phyloP scores from a whole-genome alignment of 2,888 invertebrate species.

The Torymus texanus region DNA sequence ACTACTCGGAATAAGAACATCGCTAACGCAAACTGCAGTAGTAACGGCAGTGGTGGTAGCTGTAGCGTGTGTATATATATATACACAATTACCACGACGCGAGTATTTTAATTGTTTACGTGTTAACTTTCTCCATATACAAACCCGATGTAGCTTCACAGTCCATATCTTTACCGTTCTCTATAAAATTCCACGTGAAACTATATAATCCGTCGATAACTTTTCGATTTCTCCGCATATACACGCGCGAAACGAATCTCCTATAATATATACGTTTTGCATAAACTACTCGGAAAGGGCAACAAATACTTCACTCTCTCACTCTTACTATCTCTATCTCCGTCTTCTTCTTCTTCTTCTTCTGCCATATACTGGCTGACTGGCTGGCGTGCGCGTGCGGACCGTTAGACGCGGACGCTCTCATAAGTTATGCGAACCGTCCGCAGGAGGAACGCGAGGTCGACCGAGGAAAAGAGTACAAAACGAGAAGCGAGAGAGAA shows the following conservation, averaged over 20 bases:
- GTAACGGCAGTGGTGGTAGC: neutral
- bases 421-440: conserved; percentile 23
- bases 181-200: conserved; percentile 3
- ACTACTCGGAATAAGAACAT: too few relatives aligned
- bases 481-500: too few relatives aligned
- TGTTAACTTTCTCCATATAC: neutral
- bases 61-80: neutral
- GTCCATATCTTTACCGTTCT: conserved; percentile 21
- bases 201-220: too few relatives aligned
- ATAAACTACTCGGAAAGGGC: too few relatives aligned
- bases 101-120: conserved; percentile 34
- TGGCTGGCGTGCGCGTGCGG: neutral
- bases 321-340: neutral
- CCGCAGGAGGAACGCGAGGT: neutral
- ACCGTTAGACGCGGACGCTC: conserved; percentile 26
- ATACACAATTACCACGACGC: neutral
- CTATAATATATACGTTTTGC: too few relatives aligned
- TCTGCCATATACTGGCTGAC: neutral
- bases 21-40: neutral
- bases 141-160: neutral
- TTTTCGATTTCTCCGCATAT: too few relatives aligned
- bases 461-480: neutral
- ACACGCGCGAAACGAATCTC: too few relatives aligned
- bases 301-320: neutral
- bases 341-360: neutral